Evolutionary conservation across 2,888 invertebrate species (phyloP), one percentile per base, ranked within the genome.

Genomic region (Diadegma fenestrale): DNA sequence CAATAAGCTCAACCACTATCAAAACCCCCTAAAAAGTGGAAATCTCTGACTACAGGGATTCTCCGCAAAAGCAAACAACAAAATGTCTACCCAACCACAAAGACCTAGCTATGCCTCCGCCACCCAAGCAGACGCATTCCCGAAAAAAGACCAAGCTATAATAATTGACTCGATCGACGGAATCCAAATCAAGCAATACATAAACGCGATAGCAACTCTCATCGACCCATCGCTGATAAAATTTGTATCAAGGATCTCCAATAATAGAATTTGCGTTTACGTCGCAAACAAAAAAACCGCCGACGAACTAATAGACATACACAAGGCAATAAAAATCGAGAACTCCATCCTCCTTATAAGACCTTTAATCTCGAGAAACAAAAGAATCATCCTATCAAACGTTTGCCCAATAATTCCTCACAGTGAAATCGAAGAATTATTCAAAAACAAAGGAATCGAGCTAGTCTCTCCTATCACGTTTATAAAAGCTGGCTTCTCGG

Each of bases 391-490:
- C 0, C 12, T 88, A 0, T 89, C 87, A 10, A 90, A 88, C 69
- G 86, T 87, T 0, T 86, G 85, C 61, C 88, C 88, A 6, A 82
- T 87, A 0, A 89, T 88, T 3, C 87, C 88, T 7, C 77, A 88
- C 63, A 58, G 12, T 1, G 45, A 80, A 19, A 78, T 89, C 30
- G 80, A 73, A 77, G 72, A 86, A 30, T 33, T 80, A 22, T 51
- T 89, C n/a, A 64, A 19, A 6, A 71, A 87, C 10, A 14, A 72
- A 19, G 80, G 84, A 7, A 78, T 89, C 7, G 58, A 69, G 30
- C 63, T 80, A 17, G 58, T 64, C 14, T 89, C 89, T 0, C n/a
- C 58, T 17, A 87, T 89, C 8, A 61, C 84, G 2, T 87, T 81
- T 30, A n/a, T 88, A 1, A 48, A 82, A 63, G 87, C 88, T 0